Base-by-base conservation (phyloP, 1,140 invertebrate genomes). In the Gyrodactylus salaris region DNA sequence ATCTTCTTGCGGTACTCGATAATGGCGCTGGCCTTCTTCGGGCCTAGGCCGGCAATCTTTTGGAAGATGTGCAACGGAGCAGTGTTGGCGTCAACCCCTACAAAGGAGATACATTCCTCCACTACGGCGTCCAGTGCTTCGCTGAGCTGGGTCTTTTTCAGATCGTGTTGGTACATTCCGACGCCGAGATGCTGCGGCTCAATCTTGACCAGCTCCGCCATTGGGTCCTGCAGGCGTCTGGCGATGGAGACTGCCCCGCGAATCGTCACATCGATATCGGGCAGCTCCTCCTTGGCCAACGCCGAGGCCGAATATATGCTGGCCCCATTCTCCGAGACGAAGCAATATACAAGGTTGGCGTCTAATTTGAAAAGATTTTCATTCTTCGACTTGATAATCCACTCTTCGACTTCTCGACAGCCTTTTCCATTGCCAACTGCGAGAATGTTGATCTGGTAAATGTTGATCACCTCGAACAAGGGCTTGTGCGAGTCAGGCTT, bases 161-260 rank as follows among this genome's bases (percentile, higher is more conserved):
- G 82, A 79, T 93, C 89, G 78, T 92, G 89, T 80, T 94, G 82
- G 78, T 93, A 94, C 85, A 91, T 88, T 34, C 89, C 90, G 34
- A 84, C 86, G 20, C 90, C 89, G 74, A 94, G 82, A 76, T 91
- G 87, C 78, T 88, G 88, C 0, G 89, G 89, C 75, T 92, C 89
- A 26, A 93, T 86, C 83, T 93, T 93, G 0, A 93, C 88, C 74
- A 89, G 84, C 81, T 93, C 90, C 54, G 87, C 86, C 34, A 94
- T 78, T 1, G 90, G 90, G 82, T 94, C 89, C 78, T 89, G 86
- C 0, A 92, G 81, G 77, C 89, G 82, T 77, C 89, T 83, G 0
- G 88, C 88, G 76, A 94, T 86, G 0, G 89, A 91, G 74, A 91
- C 85, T 81, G 23, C 26, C 22, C 88, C 88, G 77, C 88, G 85